Evolutionary conservation across 2,797 vertebrate genomes (phyloP).

Genomic region (Macropodus opercularis): DNA sequence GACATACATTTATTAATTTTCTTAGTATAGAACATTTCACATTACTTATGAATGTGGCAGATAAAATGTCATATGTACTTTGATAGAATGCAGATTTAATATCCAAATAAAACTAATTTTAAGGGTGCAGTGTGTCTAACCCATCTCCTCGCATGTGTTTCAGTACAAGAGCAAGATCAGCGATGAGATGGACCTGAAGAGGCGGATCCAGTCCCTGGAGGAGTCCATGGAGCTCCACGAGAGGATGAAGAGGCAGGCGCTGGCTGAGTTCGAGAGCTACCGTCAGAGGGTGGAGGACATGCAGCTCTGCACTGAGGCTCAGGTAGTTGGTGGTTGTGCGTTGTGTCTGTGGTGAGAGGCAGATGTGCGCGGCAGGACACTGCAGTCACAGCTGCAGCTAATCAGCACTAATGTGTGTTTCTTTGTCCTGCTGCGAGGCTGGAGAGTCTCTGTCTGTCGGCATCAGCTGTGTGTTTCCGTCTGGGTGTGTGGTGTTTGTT

Average conservation of each 20-base stretch:
- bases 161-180: slow-evolving; percentile 95
- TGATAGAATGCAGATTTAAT: too few species aligned
- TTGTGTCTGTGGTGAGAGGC: slow-evolving; percentile 1
- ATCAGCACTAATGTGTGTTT: slow-evolving; percentile 26
- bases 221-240: slow-evolving; percentile 95
- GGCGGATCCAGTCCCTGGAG: slow-evolving; percentile 94
- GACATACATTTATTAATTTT: too few species aligned
- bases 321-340: slow-evolving; percentile 51
- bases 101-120: background rate
- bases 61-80: too few species aligned
- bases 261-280: slow-evolving; percentile 96
- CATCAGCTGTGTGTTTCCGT: background rate
- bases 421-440: slow-evolving; percentile 17
- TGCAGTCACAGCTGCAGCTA: slow-evolving; percentile 33
- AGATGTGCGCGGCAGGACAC: slow-evolving; percentile 6
- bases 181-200: slow-evolving; percentile 94
- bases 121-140: background rate
- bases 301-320: slow-evolving; percentile 95
- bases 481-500: background rate
- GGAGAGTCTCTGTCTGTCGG: slow-evolving; percentile 1
- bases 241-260: slow-evolving; percentile 94
- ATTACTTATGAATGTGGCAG: too few species aligned
- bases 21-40: too few species aligned
- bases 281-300: slow-evolving; percentile 95
- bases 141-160: slow-evolving; percentile 30